Evolutionary conservation across 2,888 invertebrate species (phyloP).

Genomic region (Brachyopa scutellaris): DNA sequence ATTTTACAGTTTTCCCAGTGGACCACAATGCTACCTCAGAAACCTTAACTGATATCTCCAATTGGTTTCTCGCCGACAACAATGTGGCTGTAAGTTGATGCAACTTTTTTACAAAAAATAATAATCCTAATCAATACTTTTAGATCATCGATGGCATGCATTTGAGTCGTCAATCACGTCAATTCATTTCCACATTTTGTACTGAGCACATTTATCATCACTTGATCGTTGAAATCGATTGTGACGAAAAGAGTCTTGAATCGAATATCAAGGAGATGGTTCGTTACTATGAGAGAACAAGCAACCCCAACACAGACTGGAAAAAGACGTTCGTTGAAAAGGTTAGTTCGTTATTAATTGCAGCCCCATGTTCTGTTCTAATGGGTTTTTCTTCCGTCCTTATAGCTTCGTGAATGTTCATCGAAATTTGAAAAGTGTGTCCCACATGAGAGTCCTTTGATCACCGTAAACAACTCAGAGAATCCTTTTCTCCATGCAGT

Average conservation of each 20-base stretch:
- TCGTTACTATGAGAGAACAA: conserved; percentile 73
- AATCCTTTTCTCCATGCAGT: conserved; percentile 75
- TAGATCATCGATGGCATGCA: conserved; percentile 97
- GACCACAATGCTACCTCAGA: conserved; percentile 81
- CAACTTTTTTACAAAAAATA: too few species aligned
- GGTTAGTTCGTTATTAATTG: too few species aligned
- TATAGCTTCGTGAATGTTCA: conserved; percentile 59
- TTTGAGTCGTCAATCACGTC: conserved; percentile 91
- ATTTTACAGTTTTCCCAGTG: conserved; percentile 87
- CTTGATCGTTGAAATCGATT: conserved; percentile 95
- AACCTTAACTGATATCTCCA: conserved; percentile 92
- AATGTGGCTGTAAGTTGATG: conserved; percentile 88
- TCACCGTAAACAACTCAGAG: conserved; percentile 75
- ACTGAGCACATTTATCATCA: conserved; percentile 90
- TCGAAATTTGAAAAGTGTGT: conserved; percentile 74
- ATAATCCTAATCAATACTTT: conserved; percentile 1
- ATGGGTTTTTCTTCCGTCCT: too few species aligned
- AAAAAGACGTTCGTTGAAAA: conserved; percentile 73
- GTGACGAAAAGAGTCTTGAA: conserved; percentile 85
- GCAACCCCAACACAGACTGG: conserved; percentile 74
- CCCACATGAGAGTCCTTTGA: conserved; percentile 74
- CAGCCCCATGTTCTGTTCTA: too few species aligned
- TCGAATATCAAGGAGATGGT: conserved; percentile 84
- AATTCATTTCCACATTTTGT: conserved; percentile 89
- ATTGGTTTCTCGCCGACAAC: conserved; percentile 90